phyloP scores from a whole-genome alignment of 2,888 invertebrate genomes.

The Trissoscelio sp. region DNA sequence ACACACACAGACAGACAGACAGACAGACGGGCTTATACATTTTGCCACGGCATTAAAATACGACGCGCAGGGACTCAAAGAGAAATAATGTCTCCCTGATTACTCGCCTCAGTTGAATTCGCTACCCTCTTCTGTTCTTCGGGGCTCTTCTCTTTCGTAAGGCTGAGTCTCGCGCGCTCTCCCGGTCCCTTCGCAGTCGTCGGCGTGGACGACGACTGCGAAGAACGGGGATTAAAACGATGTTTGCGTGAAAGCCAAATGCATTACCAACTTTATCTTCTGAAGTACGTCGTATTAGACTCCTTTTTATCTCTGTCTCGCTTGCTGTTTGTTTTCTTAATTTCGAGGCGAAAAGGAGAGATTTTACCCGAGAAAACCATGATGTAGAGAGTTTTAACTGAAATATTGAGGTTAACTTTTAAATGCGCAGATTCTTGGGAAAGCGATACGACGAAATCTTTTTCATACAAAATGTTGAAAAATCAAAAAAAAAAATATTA shows the following conservation, averaged over 20 bases:
- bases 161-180: conserved; percentile 59
- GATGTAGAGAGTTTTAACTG: too few relatives aligned
- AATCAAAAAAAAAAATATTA: too few relatives aligned
- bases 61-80: conserved; percentile 79
- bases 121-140: conserved; percentile 71
- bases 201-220: conserved; percentile 69
- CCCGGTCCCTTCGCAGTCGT: conserved; percentile 71
- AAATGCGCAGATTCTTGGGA: too few relatives aligned
- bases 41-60: conserved; percentile 81
- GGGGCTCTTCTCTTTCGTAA: conserved; percentile 58
- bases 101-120: conserved; percentile 82
- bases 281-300: conserved; percentile 81
- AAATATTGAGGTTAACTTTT: too few relatives aligned
- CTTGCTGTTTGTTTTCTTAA: conserved; percentile 76
- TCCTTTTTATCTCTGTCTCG: conserved; percentile 79
- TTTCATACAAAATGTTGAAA: too few relatives aligned
- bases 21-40: conserved; percentile 74
- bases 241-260: conserved; percentile 83
- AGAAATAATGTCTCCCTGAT: conserved; percentile 84
- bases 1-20: conserved; percentile 74
- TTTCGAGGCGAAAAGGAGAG: conserved; percentile 71
- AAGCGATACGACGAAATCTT: too few relatives aligned
- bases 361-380: conserved; percentile 28
- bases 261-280: conserved; percentile 83
- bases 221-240: conserved; percentile 82